These are phyloP conservation scores for Tipula lateralis DNA, from an alignment of 2,888 invertebrate species.

Conservation along the genomic window DNA sequence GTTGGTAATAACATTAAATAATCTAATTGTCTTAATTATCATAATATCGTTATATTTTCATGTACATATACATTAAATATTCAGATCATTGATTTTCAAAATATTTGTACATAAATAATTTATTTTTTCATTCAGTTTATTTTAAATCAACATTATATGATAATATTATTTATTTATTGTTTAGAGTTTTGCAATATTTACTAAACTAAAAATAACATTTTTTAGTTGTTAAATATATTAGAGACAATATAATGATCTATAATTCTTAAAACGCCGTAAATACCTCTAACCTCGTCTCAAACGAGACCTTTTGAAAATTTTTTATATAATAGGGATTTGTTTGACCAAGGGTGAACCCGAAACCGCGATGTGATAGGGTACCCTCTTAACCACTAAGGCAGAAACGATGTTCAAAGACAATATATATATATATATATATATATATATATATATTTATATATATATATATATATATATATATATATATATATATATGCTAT, in stretches of 20 bases:
- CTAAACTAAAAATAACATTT: background rate
- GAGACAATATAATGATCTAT: background rate
- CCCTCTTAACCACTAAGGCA: too few species aligned
- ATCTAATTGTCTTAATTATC: background rate
- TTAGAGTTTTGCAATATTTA: background rate
- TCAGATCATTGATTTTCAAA: conserved; percentile 19
- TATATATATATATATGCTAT: too few species aligned
- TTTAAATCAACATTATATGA: background rate
- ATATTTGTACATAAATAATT: background rate
- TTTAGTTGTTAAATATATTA: background rate
- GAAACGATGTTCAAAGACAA: too few species aligned
- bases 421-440: too few species aligned
- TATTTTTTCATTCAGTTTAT: background rate
- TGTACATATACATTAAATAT: background rate
- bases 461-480: too few species aligned
- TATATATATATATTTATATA: too few species aligned
- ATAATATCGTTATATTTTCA: background rate
- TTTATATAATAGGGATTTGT: too few species aligned
- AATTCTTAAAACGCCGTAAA: too few species aligned
- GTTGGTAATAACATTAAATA: background rate
- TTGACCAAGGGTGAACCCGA: too few species aligned
- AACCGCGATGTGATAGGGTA: too few species aligned
- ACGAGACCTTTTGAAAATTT: too few species aligned
- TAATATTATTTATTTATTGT: background rate
- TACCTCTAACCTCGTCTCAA: too few species aligned